Base-by-base conservation (phyloP, 2,797 vertebrate species). In the Pteropus rufus region DNA sequence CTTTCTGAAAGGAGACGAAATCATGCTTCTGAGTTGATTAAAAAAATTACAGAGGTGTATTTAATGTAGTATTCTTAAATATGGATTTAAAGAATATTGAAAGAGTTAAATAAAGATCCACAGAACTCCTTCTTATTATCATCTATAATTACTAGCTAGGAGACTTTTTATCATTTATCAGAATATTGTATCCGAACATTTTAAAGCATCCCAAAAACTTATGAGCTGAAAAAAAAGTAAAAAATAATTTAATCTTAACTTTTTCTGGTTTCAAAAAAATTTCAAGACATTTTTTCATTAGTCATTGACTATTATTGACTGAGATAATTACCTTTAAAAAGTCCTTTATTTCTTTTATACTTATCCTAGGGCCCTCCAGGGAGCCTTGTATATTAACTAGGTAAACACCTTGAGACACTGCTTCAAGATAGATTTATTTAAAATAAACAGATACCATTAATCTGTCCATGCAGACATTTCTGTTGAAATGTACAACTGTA, bases 361-460 rank as follows among this genome's bases (percentile, higher is more conserved):
- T 95, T 95, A 89, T 86, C n/a, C 56, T 34, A 92, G 26, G 46
- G 34, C 15, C n/a, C n/a, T 96, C 87, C 36, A 73, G 93, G 79
- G n/a, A 91, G 36, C 7, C 23, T 81, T 79, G 12, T 75, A 21
- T 64, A 90, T 95, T 88, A 96, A 84, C 52, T 64, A 86, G 36
- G 52, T 29, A 92, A 96, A 83, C 80, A 96, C 69, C 56, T 83
- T 65, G 34, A 95, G 67, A 96, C 73, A 85, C 76, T 82, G 84
- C 39, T 54, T 91, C n/a, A 64, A 96, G 79, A 94, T 75, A 95
- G 90, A 95, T 97, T 97, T 95, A 62, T 80, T 93, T 96, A 85
- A 97, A 97, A 97, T 88, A 80, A 89, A 97, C 52, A 49, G 76
- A 95, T 95, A 88, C 23, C 64, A 97, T 60, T 97, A 98, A 97